Evolutionary conservation across 2,113 vertebrate species (phyloP).

Genomic region (Epinephelus fuscoguttatus): DNA sequence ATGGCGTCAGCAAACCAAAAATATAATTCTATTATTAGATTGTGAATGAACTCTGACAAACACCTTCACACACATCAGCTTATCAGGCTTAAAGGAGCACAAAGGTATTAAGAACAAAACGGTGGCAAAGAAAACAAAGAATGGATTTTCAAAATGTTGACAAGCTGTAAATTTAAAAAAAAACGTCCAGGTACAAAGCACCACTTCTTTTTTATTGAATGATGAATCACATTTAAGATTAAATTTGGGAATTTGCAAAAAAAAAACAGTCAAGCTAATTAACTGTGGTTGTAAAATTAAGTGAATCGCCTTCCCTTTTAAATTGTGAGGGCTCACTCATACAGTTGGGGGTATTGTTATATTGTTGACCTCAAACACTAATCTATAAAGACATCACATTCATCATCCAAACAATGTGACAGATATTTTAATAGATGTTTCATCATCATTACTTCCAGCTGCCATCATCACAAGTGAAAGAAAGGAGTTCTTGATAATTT

Average conservation of each 20-base stretch:
- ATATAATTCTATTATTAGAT: constrained; percentile 83
- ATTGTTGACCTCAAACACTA: neutral
- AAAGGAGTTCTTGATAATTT: neutral
- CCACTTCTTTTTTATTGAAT: neutral
- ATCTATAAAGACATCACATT: neutral
- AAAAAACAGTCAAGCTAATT: neutral
- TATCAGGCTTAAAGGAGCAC: constrained; percentile 19
- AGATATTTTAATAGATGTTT: neutral
- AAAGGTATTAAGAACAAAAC: neutral
- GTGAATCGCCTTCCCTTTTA: neutral
- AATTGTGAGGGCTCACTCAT: neutral
- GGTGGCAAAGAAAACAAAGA: neutral
- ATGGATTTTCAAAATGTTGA: neutral
- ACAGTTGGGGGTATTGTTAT: neutral
- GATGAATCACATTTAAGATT: neutral
- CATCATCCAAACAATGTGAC: constrained; percentile 1
- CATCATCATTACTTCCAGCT: neutral
- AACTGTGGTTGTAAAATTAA: neutral
- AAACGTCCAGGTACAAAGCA: neutral
- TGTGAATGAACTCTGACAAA: constrained; percentile 58
- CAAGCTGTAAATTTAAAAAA: neutral
- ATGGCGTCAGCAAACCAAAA: constrained; percentile 65
- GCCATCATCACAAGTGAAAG: neutral
- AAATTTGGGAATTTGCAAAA: neutral
- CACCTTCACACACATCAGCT: constrained; percentile 56